phyloP scores from a whole-genome alignment of 2,888 invertebrate species.

The Nezara viridula region DNA sequence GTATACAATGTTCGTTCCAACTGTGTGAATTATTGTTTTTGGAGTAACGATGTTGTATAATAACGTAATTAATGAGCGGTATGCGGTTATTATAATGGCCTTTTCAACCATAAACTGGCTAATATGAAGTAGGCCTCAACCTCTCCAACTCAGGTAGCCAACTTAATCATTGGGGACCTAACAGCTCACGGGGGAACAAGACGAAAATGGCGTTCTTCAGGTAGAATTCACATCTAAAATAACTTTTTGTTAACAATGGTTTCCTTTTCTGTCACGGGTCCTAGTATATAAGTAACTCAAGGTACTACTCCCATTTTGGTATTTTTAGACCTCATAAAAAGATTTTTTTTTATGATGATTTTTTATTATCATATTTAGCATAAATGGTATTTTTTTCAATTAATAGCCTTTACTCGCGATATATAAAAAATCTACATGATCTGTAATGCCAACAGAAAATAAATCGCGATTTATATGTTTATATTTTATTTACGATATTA shows the following conservation, averaged over 20 bases:
- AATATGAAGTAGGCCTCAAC: background rate
- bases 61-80: conserved; percentile 16
- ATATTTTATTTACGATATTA: no score
- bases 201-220: background rate
- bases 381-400: no score
- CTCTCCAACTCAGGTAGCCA: background rate
- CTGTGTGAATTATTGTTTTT: background rate
- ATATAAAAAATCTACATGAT: no score
- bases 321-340: background rate
- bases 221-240: conserved; percentile 1
- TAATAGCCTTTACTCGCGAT: no score
- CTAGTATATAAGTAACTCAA: background rate
- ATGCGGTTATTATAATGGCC: background rate
- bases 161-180: conserved; percentile 18
- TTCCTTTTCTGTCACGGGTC: background rate
- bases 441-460: no score
- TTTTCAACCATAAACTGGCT: background rate
- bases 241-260: background rate
- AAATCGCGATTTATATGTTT: no score
- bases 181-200: background rate
- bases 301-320: background rate
- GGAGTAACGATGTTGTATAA: background rate
- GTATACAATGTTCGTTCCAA: background rate
- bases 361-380: no score
- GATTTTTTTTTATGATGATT: no score